These are phyloP conservation scores for Monopterus albus DNA, from an alignment of 2,113 vertebrate species.

Conservation along the genomic window DNA sequence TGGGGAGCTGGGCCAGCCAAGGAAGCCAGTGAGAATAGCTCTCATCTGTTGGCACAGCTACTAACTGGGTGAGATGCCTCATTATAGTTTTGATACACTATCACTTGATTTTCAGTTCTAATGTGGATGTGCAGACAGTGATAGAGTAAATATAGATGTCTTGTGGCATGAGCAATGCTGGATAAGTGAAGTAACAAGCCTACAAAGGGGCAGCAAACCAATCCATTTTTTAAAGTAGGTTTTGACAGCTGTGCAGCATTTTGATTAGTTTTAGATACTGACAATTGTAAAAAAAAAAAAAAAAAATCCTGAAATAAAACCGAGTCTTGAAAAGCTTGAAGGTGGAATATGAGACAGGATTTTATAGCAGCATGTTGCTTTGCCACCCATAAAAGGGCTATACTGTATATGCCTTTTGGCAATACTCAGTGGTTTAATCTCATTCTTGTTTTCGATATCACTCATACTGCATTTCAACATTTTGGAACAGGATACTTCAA, in stretches of 20 bases:
- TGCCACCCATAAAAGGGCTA: too few species aligned
- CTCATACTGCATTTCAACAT: too few species aligned
- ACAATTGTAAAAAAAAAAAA: too few species aligned
- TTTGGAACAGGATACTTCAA: not conserved
- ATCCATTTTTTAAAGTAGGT: not conserved
- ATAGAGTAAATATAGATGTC: not conserved
- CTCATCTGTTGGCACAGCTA: not conserved
- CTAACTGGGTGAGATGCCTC: slow-evolving; percentile 3
- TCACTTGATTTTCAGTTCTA: not conserved
- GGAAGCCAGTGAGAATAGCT: not conserved
- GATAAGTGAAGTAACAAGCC: not conserved
- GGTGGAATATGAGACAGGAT: too few species aligned
- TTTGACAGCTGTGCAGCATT: not conserved
- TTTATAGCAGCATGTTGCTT: too few species aligned
- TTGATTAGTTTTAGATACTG: not conserved
- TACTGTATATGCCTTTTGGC: too few species aligned
- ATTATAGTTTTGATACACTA: not conserved
- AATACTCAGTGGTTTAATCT: too few species aligned
- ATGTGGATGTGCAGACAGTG: not conserved
- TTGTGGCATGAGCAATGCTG: not conserved
- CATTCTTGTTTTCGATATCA: too few species aligned
- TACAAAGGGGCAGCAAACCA: too few species aligned
- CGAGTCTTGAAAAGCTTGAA: too few species aligned
- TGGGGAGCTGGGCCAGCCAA: not conserved
- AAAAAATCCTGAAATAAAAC: too few species aligned